These are phyloP conservation scores for Leucania comma DNA, from an alignment of 2,888 invertebrate genomes.

Conservation along the genomic window DNA sequence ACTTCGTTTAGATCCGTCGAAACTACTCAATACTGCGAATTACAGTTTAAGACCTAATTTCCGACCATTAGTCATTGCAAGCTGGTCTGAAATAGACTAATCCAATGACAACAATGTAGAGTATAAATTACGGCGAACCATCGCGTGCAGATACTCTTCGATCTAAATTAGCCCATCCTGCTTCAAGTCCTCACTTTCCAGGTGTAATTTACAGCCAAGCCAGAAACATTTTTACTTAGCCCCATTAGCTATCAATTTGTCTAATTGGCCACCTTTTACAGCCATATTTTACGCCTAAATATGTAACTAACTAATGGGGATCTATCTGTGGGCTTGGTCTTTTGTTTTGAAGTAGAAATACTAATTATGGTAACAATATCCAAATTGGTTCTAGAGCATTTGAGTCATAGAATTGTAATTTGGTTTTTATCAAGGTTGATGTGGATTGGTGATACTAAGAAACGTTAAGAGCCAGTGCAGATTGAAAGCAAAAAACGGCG, in stretches of 20 bases:
- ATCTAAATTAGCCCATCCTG: slow-evolving; percentile 70
- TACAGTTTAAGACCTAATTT: slow-evolving; percentile 5
- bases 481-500: slow-evolving; percentile 29
- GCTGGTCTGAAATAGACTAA: slow-evolving; percentile 30
- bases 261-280: slow-evolving; percentile 69
- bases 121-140: slow-evolving; percentile 66
- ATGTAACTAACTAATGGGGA: slow-evolving; percentile 56
- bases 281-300: slow-evolving; percentile 55
- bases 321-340: slow-evolving; percentile 54
- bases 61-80: background rate
- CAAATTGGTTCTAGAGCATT: slow-evolving; percentile 31
- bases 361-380: slow-evolving; percentile 48
- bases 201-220: slow-evolving; percentile 65
- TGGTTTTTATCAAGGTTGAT: slow-evolving; percentile 44
- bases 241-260: slow-evolving; percentile 74
- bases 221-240: slow-evolving; percentile 61
- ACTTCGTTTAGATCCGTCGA: background rate
- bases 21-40: slow-evolving; percentile 3
- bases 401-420: slow-evolving; percentile 40
- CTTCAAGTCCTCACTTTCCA: slow-evolving; percentile 69
- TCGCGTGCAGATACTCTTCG: slow-evolving; percentile 75
- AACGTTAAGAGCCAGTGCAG: background rate
- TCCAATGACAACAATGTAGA: slow-evolving; percentile 43
- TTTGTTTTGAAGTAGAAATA: slow-evolving; percentile 47
- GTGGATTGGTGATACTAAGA: slow-evolving; percentile 13